These are phyloP conservation scores for Sapajus apella DNA, from an alignment of 2,113 vertebrate genomes.

Conservation along the genomic window DNA sequence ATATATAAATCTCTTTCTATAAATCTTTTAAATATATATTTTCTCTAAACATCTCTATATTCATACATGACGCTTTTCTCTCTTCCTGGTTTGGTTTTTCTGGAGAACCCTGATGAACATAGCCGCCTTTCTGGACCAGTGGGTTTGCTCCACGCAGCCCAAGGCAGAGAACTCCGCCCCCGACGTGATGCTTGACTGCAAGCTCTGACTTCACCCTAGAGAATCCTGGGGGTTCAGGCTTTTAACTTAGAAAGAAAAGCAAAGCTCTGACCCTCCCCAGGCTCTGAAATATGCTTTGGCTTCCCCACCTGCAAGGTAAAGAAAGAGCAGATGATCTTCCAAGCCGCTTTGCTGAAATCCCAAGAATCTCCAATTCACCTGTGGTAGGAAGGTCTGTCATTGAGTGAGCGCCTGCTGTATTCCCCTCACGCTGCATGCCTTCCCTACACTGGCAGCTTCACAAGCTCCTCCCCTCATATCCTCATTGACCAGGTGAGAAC, in stretches of 20 bases:
- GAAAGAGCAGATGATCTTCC: too few relatives aligned
- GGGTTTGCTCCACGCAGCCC: not conserved
- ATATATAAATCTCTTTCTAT: not conserved
- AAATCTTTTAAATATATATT: not conserved
- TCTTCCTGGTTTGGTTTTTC: not conserved
- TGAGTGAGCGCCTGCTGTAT: not conserved
- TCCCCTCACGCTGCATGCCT: too few relatives aligned
- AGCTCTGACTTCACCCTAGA: not conserved
- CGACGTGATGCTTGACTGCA: too few relatives aligned
- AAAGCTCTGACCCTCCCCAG: not conserved
- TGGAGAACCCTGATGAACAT: not conserved
- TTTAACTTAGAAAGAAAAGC: not conserved
- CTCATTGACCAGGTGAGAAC: not conserved
- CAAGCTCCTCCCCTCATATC: fast-evolving
- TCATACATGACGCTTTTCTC: not conserved
- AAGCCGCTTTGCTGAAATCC: not conserved
- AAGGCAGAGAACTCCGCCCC: not conserved
- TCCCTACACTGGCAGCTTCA: fast-evolving
- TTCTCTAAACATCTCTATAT: not conserved
- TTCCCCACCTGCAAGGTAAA: not conserved
- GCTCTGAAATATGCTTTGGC: not conserved
- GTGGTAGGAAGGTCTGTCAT: not conserved
- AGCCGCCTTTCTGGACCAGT: not conserved
- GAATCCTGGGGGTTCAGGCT: not conserved
- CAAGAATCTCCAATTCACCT: not conserved